These are phyloP conservation scores for Hydropsyche betteni DNA, from an alignment of 2,888 invertebrate species.

Conservation along the genomic window DNA sequence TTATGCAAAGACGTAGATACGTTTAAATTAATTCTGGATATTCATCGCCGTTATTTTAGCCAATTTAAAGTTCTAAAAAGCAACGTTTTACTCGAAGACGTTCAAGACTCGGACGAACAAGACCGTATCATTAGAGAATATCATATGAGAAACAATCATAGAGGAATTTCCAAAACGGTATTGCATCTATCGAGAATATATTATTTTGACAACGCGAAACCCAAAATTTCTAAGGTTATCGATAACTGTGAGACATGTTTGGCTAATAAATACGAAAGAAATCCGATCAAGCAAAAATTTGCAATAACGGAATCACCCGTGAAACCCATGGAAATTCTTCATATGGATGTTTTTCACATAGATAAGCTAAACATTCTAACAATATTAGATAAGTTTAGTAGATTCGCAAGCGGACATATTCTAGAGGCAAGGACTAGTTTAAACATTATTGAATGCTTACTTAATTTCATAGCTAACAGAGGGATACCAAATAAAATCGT, in stretches of 20 bases:
- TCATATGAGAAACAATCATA: constrained; percentile 33
- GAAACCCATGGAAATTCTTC: too few species aligned
- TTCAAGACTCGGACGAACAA: constrained; percentile 46
- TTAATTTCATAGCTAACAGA: too few species aligned
- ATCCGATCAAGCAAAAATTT: too few species aligned
- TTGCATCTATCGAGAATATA: constrained; percentile 36
- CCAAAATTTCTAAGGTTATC: background rate
- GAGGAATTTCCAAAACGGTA: constrained; percentile 47
- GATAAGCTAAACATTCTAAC: too few species aligned
- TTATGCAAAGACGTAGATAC: background rate
- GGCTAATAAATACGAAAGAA: too few species aligned
- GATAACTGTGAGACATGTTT: too few species aligned
- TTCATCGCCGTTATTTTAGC: background rate
- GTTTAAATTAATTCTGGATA: background rate
- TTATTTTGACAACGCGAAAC: constrained; percentile 39
- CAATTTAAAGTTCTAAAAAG: constrained; percentile 7
- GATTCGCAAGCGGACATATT: too few species aligned
- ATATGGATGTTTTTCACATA: background rate
- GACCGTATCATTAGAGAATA: constrained; percentile 3
- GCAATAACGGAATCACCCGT: constrained; percentile 44
- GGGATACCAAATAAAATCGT: too few species aligned
- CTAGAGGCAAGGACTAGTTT: too few species aligned
- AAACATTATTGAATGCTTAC: too few species aligned
- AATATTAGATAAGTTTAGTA: too few species aligned
- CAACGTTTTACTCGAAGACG: background rate